Base-by-base conservation (phyloP, 2,113 vertebrate species). In the Gymnocephalus cernua region DNA sequence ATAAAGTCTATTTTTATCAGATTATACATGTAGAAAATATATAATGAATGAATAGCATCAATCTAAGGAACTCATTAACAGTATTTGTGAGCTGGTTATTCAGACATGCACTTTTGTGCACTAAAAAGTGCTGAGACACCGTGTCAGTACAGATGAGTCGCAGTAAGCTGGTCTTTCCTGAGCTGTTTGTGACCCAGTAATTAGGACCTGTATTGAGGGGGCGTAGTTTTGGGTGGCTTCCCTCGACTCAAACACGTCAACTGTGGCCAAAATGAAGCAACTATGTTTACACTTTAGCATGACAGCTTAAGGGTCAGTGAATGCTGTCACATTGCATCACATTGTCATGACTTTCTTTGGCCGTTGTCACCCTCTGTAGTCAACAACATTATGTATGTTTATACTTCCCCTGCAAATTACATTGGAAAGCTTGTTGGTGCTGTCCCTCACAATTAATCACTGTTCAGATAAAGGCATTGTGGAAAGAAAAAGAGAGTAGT, bases 341-440 rank as follows among this genome's bases (percentile, higher is more conserved):
- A 58, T 19, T 64, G 66, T 76, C 67, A 51, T 44, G 44, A 57
- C 44, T 53, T 23, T 41, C 15, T 74, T 65, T 74, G 74, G 68
- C 64, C 64, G 53, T 27, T 21, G 45, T 78, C 62, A 74, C 71
- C 27, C 44, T 41, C 44, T 5, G 29, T 6, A 35, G 76, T 75
- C 76, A 67, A 74, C 62, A 82, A 56, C 64, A 74, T 64, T 77
- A 50, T 44, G 74, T 27, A 87, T 92, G 87, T 89, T 92, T 77
- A 93, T 58, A 71, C 71, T 65, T 83, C 25, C 38, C 1, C n/a
- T 27, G 62, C 70, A 89, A 89, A 92, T 91, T 82, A 82, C 44
- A 78, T 23, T 58, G 38, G 80, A 90, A 77, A 70, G 90, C 83
- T 92, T 74, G 77, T 78, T 93, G 92, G 89, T 91, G 87, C 69